Percentiles rank a stretch among this genome's conserved stretches.
phyloP scores from a whole-genome alignment of 2,888 invertebrate genomes.

The Nematopogon swammerdamellus region DNA sequence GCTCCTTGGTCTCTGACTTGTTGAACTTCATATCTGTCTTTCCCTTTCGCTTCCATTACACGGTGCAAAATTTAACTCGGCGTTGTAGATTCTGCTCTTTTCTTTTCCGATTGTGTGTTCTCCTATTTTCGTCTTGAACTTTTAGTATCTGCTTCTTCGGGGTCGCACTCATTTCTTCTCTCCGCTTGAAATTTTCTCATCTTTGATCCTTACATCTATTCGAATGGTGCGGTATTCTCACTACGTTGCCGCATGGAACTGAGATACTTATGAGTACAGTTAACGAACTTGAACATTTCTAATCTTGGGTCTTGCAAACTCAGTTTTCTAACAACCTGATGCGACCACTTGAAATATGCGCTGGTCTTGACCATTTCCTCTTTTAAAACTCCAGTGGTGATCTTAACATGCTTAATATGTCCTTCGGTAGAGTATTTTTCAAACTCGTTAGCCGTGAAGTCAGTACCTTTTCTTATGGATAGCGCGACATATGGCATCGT shows the following conservation, averaged over 20 bases:
- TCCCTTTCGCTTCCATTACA: no score
- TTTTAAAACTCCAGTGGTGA: constrained; percentile 17
- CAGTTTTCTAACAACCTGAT: constrained; percentile 21
- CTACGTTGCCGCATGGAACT: constrained; percentile 17
- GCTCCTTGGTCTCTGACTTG: no score
- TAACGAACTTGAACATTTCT: constrained; percentile 17
- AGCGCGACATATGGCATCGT: no score
- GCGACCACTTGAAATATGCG: constrained; percentile 19
- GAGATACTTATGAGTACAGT: constrained; percentile 14
- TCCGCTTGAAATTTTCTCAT: no score
- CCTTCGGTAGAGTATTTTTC: constrained; percentile 20
- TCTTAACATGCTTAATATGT: constrained; percentile 18
- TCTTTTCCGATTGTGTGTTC: no score
- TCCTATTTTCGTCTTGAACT: no score
- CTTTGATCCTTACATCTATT: constrained; percentile 14
- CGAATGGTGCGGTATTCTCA: constrained; percentile 16
- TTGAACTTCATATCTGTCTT: no score
- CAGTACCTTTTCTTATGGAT: no score
- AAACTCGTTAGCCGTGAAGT: constrained; percentile 22
- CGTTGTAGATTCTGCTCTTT: no score
- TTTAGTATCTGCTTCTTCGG: no score
- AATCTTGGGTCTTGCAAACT: constrained; percentile 18
- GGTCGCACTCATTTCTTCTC: no score
- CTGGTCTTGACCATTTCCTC: constrained; percentile 24
- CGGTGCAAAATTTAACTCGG: no score